These are phyloP conservation scores for Teleogryllus oceanicus DNA, from an alignment of 2,888 invertebrate genomes.

Conservation along the genomic window DNA sequence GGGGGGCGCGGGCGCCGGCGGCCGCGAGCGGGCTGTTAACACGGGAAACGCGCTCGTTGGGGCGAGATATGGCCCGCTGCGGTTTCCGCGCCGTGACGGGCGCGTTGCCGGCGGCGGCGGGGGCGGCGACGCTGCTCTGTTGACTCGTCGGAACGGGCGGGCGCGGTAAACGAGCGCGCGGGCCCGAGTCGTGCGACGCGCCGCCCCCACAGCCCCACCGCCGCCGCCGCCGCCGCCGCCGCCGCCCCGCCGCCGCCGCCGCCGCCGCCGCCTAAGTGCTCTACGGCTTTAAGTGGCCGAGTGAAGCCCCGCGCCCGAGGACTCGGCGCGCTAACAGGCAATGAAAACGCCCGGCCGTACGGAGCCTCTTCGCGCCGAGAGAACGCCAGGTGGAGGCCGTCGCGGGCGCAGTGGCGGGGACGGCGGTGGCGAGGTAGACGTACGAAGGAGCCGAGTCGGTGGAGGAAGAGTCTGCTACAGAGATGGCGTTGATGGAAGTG, in stretches of 20 bases:
- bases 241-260: neutral
- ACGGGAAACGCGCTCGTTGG: too few relatives aligned
- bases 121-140: too few relatives aligned
- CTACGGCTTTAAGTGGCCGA: slow-evolving; percentile 6
- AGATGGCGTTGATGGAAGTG: too few relatives aligned
- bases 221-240: neutral
- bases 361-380: slow-evolving; percentile 5
- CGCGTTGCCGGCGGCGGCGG: too few relatives aligned
- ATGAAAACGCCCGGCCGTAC: neutral
- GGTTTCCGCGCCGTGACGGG: too few relatives aligned
- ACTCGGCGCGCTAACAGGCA: neutral
- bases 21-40: too few relatives aligned
- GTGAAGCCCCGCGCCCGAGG: neutral
- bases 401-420: neutral
- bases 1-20: too few relatives aligned
- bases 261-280: neutral
- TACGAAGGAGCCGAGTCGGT: too few relatives aligned
- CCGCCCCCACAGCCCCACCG: neutral
- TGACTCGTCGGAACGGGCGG: too few relatives aligned
- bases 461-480: too few relatives aligned
- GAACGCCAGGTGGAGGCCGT: neutral
- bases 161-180: too few relatives aligned
- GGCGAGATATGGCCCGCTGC: too few relatives aligned
- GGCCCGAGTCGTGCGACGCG: neutral
- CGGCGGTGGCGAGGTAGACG: neutral